Evolutionary conservation across 2,113 vertebrate species (phyloP).

Genomic region (Nycticebus coucang): DNA sequence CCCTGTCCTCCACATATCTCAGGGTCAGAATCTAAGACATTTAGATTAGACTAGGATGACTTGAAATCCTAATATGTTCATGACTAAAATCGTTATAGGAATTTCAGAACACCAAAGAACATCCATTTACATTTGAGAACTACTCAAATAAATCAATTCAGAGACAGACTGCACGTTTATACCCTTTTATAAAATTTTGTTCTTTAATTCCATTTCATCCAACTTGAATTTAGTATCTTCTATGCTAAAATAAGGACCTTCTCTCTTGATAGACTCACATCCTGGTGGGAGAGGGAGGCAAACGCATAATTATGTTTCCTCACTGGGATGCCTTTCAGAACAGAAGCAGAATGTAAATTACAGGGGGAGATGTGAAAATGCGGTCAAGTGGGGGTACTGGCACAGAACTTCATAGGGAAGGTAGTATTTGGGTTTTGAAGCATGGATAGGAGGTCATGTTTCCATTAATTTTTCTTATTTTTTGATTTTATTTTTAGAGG

Average conservation of each 20-base stretch:
- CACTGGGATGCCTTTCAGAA: not conserved
- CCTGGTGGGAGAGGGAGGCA: not conserved
- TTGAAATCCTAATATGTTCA: not conserved
- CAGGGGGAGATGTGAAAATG: not conserved
- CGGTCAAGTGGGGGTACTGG: not conserved
- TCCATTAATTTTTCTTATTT: not conserved
- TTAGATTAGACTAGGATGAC: not conserved
- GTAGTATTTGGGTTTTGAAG: not conserved
- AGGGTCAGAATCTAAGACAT: not conserved
- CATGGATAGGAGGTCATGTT: not conserved
- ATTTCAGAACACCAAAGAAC: not conserved
- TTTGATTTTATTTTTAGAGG: not conserved
- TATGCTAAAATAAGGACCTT: not conserved
- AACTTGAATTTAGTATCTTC: not conserved
- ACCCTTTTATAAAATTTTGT: not conserved
- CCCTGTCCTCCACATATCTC: not conserved
- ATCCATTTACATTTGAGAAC: not conserved
- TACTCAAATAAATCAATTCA: not conserved
- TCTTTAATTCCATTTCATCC: not conserved
- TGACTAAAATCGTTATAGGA: not conserved
- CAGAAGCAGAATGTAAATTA: not conserved
- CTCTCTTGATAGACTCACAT: not conserved
- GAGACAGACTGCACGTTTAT: not conserved
- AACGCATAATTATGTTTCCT: not conserved
- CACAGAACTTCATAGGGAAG: not conserved